Evolutionary conservation across 2,113 vertebrate species (phyloP).

Genomic region (Ammodytes dubius): DNA sequence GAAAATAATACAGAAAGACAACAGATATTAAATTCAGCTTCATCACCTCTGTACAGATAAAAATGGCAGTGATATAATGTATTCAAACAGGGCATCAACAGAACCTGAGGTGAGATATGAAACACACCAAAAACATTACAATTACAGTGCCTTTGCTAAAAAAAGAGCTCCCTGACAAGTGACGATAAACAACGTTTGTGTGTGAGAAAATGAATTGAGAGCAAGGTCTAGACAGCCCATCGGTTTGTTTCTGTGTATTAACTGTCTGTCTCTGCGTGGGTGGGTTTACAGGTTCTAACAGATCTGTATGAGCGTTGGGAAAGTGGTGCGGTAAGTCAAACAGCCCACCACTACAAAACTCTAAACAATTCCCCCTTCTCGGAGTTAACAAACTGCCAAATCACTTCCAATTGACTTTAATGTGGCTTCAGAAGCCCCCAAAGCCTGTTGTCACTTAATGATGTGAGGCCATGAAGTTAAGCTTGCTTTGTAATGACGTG

Average conservation of each 20-base stretch:
- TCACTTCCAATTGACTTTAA: neutral
- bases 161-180: neutral
- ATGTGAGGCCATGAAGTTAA: neutral
- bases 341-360: conserved; percentile 8
- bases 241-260: neutral
- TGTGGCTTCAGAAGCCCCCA: neutral
- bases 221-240: neutral
- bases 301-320: conserved; percentile 3
- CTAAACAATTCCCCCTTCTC: neutral
- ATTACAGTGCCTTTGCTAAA: conserved; percentile 36
- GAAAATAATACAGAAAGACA: conserved; percentile 72
- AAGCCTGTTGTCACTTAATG: neutral
- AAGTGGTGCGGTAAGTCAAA: conserved; percentile 4
- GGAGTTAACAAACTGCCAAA: neutral
- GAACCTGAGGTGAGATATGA: conserved; percentile 5
- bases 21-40: conserved; percentile 49
- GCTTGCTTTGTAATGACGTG: neutral
- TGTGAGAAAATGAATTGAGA: neutral
- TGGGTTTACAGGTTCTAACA: conserved; percentile 19
- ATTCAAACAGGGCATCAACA: conserved; percentile 5
- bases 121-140: conserved; percentile 29
- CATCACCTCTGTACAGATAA: conserved; percentile 49
- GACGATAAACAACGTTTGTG: neutral
- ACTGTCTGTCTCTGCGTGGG: conserved; percentile 25
- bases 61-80: conserved; percentile 39